phyloP scores from a whole-genome alignment of 2,113 vertebrate species.

The Periophthalmus modestus region DNA sequence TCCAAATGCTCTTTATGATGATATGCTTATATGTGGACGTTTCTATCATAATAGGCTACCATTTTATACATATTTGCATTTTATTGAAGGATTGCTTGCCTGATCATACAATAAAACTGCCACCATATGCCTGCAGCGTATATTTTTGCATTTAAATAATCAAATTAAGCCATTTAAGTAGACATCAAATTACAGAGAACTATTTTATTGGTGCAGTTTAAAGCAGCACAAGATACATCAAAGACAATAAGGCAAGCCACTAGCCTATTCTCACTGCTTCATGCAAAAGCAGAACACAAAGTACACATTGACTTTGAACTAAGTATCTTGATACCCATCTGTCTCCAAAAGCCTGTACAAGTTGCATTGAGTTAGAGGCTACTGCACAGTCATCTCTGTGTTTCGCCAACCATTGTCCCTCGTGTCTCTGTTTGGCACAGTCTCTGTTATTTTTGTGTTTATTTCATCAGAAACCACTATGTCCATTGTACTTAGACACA shows the following conservation, averaged over 20 bases:
- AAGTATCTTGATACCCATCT: constrained; percentile 66
- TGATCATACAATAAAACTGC: neutral
- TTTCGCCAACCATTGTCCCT: constrained; percentile 68
- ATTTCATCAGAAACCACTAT: constrained; percentile 55
- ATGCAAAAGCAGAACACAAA: constrained; percentile 79
- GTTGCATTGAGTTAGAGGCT: constrained; percentile 59
- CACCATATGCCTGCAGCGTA: neutral
- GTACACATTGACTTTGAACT: constrained; percentile 70
- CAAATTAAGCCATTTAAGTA: constrained; percentile 1
- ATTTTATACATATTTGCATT: neutral
- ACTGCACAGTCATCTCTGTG: constrained; percentile 51
- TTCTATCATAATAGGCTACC: neutral
- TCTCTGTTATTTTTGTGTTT: constrained; percentile 50
- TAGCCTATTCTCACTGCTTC: constrained; percentile 72
- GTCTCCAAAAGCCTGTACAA: constrained; percentile 72
- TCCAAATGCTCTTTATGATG: neutral
- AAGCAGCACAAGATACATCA: constrained; percentile 76
- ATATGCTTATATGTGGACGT: neutral
- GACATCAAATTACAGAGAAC: constrained; percentile 46
- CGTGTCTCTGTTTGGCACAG: constrained; percentile 74
- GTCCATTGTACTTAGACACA: constrained; percentile 56
- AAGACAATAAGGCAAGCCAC: constrained; percentile 72
- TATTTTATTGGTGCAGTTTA: constrained; percentile 76
- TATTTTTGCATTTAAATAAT: neutral
- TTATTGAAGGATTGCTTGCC: neutral